Evolutionary conservation across 2,888 invertebrate genomes (phyloP), one percentile per base, ranked within the genome.

Genomic region (Pristionchus japonicus): DNA sequence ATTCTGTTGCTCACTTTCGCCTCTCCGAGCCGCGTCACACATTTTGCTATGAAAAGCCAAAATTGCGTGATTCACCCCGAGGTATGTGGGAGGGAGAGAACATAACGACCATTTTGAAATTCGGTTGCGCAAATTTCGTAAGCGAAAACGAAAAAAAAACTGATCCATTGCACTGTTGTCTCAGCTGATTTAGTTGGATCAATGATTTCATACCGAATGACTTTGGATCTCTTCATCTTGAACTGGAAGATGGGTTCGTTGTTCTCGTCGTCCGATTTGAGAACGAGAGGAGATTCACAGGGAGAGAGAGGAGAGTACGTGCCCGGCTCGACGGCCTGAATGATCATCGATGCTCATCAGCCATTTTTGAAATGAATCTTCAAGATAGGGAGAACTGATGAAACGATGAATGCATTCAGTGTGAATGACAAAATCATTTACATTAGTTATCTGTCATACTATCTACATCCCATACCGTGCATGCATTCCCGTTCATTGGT

Each of bases 1-100:
- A 70, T 70, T 20, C 11, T 70, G 70, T 70, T 70, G 70, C 70
- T 70, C 70, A 20, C 70, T 70, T 70, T 70, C 70, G 70, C 70
- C 70, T 27, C 31, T 34, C 37, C 20, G 20, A 37, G 70, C 37
- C 37, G 11, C 64, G 70, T 37, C 70, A 34, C 34, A 17, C 20
- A 34, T 70, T 70, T 70, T 70, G 70, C 70, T 70, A 70, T 70
- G 70, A 70, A 37, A 70, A 70, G 70, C 70, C 70, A 37, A 70
- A 70, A 70, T 70, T 70, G 70, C 70, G 37, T 70, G 70, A 70
- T 70, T 70, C 70, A 70, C 31, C 20, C 70, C 17, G 23, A 9
- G 70, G 70, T 37, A 70, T 70, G 70, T 15, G 70, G 70, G 70
- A 37, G 37, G 70, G 37, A 37, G 37, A 17, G 13, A 67, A 34